phyloP scores from a whole-genome alignment of 2,113 vertebrate genomes.

The Apistogramma diplotaenia region DNA sequence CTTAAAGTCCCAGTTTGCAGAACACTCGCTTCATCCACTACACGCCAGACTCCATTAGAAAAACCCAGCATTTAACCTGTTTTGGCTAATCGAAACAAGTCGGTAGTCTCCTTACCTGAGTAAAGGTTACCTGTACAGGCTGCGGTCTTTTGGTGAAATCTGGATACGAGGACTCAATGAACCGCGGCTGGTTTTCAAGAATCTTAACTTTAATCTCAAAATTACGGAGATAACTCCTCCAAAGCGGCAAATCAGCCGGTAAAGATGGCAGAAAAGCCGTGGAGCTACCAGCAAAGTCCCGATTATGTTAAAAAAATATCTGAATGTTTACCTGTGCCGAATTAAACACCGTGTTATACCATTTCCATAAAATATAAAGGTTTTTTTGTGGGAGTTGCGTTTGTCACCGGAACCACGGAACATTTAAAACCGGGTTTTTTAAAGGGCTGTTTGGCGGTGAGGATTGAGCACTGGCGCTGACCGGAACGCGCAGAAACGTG shows the following conservation, averaged over 20 bases:
- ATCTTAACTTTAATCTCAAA: background rate
- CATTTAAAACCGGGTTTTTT: background rate
- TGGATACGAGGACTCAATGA: background rate
- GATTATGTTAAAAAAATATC: rapidly evolving
- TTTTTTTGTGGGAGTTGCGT: background rate
- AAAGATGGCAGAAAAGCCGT: background rate
- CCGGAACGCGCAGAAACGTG: background rate
- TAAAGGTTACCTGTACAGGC: background rate
- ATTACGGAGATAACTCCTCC: background rate
- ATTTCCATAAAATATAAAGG: rapidly evolving
- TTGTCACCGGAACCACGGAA: background rate
- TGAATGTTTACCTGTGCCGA: background rate
- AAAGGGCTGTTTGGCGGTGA: background rate
- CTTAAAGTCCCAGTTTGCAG: background rate
- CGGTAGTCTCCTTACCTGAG: background rate
- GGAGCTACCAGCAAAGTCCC: background rate
- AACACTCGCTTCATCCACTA: background rate
- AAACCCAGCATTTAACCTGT: background rate
- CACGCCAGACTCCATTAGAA: background rate
- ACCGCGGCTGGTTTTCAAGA: background rate
- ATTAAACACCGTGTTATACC: rapidly evolving
- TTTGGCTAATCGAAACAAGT: rapidly evolving
- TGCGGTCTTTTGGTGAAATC: background rate
- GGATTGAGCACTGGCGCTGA: rapidly evolving
- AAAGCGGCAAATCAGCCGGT: background rate